A percentile compares a stretch with the other conserved stretches of the same genome.
These are phyloP conservation scores for Thalassarche chlororhynchos DNA, from an alignment of 2,113 vertebrate genomes.

Conservation along the genomic window DNA sequence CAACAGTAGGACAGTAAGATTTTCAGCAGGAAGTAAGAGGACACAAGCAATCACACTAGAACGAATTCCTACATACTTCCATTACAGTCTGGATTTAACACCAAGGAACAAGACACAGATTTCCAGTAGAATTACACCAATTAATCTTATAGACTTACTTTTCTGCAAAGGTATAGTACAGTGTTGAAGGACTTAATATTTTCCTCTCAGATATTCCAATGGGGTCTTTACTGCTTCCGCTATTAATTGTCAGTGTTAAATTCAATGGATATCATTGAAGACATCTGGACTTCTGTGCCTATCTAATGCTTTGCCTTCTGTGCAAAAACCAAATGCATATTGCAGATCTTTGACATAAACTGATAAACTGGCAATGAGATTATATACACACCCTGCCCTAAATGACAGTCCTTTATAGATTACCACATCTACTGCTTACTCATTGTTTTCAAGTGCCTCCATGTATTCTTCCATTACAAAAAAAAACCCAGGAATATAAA, in stretches of 20 bases:
- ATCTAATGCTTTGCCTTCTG: neutral
- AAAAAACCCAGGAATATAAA: neutral
- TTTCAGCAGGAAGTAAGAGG: neutral
- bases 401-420: neutral
- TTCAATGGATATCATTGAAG: neutral
- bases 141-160: neutral
- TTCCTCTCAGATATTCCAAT: neutral
- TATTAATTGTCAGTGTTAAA: neutral
- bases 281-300: neutral
- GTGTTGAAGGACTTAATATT: neutral
- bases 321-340: neutral
- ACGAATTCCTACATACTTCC: accelerated
- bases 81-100: neutral
- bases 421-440: neutral
- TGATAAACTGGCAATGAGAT: neutral
- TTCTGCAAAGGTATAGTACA: neutral
- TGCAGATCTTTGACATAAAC: neutral
- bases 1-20: neutral
- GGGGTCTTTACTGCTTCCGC: neutral
- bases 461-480: neutral
- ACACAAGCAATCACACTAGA: neutral
- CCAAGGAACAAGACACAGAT: neutral
- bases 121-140: neutral
- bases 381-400: neutral
- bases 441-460: neutral